Evolutionary conservation across 2,113 vertebrate genomes (phyloP).

Genomic region (Mustelus asterias): DNA sequence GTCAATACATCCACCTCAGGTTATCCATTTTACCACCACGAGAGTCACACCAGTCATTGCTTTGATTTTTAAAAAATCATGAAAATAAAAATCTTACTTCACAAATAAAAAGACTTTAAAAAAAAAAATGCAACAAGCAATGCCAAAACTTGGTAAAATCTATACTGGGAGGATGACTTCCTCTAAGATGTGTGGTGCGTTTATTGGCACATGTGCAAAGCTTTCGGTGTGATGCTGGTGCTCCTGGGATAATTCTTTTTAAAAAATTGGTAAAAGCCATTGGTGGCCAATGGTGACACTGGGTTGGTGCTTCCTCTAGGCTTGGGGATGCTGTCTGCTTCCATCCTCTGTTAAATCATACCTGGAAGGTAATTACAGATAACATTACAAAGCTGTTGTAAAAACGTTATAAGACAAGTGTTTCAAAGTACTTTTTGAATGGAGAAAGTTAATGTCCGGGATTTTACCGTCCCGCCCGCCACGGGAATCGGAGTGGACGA

Average conservation of each 20-base stretch:
- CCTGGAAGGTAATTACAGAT: slow-evolving; percentile 57
- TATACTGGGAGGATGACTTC: slow-evolving; percentile 18
- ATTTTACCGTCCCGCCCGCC: too few relatives aligned
- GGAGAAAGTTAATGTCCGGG: not conserved
- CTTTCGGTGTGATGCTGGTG: slow-evolving; percentile 62
- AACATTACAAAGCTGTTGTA: not conserved
- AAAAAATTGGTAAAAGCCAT: slow-evolving; percentile 47
- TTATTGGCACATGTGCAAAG: slow-evolving; percentile 40
- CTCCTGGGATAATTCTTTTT: slow-evolving; percentile 44
- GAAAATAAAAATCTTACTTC: slow-evolving; percentile 37
- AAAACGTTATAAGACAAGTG: not conserved
- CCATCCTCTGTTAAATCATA: slow-evolving; percentile 88
- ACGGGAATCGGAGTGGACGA: too few relatives aligned
- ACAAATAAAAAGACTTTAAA: slow-evolving; percentile 28
- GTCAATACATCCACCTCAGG: not conserved
- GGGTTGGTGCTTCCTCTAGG: slow-evolving; percentile 49
- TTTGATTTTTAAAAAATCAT: slow-evolving; percentile 39
- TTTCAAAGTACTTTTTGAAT: not conserved
- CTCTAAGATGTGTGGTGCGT: slow-evolving; percentile 12
- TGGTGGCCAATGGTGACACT: slow-evolving; percentile 42
- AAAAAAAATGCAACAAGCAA: slow-evolving; percentile 40
- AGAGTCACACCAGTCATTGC: not conserved
- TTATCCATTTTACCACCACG: not conserved
- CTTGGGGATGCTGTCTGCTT: slow-evolving; percentile 50
- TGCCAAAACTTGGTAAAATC: slow-evolving; percentile 51